A percentile compares a stretch with the other conserved stretches of the same genome.
Conservation (phyloP, 2,113 vertebrate genomes). For the Macheiramphus alcinus region DNA sequence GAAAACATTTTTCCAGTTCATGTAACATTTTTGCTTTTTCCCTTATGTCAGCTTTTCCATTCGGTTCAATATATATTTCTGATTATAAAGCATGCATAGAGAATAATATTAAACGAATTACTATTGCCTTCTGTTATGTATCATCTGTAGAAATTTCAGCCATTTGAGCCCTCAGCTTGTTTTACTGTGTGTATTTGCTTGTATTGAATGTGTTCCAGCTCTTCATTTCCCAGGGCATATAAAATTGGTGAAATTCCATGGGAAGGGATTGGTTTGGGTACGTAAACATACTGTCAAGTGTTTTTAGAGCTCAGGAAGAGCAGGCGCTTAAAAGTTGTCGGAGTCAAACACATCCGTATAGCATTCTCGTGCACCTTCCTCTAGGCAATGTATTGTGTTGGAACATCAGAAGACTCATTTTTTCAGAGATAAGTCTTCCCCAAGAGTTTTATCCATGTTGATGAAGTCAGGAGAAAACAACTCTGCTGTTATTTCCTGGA, state of each 20-base stretch:
- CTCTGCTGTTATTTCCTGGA: constrained; percentile 18
- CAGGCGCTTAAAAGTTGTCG: not conserved
- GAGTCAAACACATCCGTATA: not conserved
- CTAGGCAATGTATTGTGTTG: not conserved
- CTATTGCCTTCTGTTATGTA: not conserved
- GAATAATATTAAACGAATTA: not conserved
- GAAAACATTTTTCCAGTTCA: not conserved
- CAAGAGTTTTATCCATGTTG: not conserved
- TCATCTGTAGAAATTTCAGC: constrained; percentile 25
- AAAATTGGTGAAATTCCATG: constrained; percentile 76
- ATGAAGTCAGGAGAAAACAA: not conserved
- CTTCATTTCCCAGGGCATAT: constrained; percentile 70
- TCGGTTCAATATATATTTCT: not conserved
- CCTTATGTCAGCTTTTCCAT: not conserved
- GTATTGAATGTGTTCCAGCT: constrained; percentile 70
- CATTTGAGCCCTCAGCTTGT: constrained; percentile 42
- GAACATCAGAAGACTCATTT: not conserved
- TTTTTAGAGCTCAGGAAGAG: constrained; percentile 36
- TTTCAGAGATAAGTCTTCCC: not conserved
- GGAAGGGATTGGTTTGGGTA: constrained; percentile 63
- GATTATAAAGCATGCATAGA: not conserved
- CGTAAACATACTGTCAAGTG: constrained; percentile 51
- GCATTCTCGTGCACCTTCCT: not conserved
- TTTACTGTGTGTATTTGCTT: constrained; percentile 66
- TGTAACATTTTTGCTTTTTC: not conserved